phyloP scores from a whole-genome alignment of 2,113 vertebrate species.

The Dendrocopos noguchii region DNA sequence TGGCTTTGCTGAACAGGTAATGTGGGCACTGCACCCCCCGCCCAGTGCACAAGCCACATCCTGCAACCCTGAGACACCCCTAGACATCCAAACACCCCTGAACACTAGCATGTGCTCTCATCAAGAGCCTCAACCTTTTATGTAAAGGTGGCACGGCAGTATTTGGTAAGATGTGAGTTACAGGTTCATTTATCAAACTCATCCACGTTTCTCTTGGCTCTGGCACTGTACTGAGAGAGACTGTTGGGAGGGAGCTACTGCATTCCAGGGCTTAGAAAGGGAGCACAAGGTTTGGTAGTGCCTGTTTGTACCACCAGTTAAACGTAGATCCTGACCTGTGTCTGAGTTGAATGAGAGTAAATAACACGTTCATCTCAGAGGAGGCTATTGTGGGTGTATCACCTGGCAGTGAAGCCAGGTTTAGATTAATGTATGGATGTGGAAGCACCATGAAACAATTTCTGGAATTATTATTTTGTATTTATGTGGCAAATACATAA shows the following conservation, averaged over 20 bases:
- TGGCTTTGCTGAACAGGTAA: neutral
- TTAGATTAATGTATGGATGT: neutral
- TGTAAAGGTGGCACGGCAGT: neutral
- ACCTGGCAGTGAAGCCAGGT: neutral
- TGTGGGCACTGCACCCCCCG: neutral
- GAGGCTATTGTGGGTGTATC: neutral
- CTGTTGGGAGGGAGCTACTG: neutral
- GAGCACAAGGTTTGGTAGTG: neutral
- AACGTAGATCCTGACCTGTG: neutral
- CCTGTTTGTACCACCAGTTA: neutral
- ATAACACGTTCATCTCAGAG: neutral
- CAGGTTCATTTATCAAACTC: neutral
- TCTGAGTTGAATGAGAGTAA: neutral
- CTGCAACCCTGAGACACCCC: neutral
- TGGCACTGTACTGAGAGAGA: neutral
- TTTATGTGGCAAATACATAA: neutral
- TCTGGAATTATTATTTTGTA: neutral
- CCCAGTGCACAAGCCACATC: neutral
- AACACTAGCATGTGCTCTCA: neutral
- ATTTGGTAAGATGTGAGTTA: neutral
- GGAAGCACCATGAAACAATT: neutral
- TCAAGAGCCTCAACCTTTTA: neutral
- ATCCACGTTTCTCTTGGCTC: neutral
- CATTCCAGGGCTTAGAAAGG: neutral
- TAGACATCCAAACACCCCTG: neutral